These are phyloP conservation scores for Drosophila pseudotalamancana DNA, from an alignment of 2,888 invertebrate genomes.

Conservation along the genomic window DNA sequence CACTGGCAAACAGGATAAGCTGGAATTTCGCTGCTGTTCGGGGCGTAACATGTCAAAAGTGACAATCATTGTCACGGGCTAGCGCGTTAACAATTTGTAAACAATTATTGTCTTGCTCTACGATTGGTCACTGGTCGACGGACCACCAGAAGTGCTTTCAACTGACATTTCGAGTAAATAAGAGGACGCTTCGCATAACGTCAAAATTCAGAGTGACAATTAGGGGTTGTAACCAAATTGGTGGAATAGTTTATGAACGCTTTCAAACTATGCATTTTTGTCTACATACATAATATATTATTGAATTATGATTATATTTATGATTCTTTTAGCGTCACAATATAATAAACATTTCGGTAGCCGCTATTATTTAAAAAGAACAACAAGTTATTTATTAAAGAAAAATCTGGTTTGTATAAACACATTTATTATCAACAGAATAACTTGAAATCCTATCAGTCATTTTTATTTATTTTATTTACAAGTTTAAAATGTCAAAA, in stretches of 20 bases:
- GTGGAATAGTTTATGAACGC: background rate
- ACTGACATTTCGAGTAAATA: constrained; percentile 73
- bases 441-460: no score
- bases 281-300: background rate
- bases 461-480: background rate
- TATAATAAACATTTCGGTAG: no score
- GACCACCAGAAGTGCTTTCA: constrained; percentile 49
- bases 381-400: no score
- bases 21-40: constrained; percentile 18
- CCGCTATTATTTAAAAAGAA: no score
- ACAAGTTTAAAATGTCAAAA: background rate
- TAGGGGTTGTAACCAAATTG: constrained; percentile 37
- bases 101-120: constrained; percentile 80
- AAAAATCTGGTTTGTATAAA: no score
- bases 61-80: constrained; percentile 66
- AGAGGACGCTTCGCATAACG: constrained; percentile 33
- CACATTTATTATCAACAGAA: no score
- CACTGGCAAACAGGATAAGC: constrained; percentile 23
- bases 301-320: background rate
- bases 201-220: constrained; percentile 32
- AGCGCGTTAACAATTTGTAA: constrained; percentile 80
- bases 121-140: constrained; percentile 64
- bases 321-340: no score
- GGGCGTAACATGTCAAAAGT: constrained; percentile 74
- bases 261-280: background rate